Percentiles rank a stretch among this genome's conserved stretches.
phyloP scores from a whole-genome alignment of 1,140 invertebrate genomes.

The Glossosoma conforme region DNA sequence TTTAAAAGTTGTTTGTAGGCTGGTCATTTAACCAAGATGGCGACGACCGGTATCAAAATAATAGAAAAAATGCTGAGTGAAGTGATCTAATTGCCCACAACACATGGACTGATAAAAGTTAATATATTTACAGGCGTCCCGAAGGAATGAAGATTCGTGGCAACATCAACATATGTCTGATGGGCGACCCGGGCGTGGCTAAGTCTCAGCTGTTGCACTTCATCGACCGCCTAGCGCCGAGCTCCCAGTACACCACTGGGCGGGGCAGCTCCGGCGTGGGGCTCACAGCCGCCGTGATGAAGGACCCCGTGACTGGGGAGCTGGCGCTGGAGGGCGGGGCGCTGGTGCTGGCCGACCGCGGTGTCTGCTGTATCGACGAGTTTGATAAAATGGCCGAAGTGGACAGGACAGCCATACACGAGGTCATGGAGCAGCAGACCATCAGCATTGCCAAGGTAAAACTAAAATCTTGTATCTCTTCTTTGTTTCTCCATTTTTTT shows the following conservation, averaged over 20 bases:
- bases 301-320: constrained; percentile 95
- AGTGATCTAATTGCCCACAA: too few species aligned
- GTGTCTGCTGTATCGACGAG: constrained; percentile 99
- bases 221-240: constrained; percentile 87
- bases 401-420: constrained; percentile 97
- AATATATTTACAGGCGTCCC: constrained; percentile 17
- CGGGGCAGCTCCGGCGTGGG: constrained; percentile 96
- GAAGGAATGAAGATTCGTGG: constrained; percentile 72
- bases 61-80: too few species aligned
- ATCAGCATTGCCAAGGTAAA: constrained; percentile 96
- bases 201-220: constrained; percentile 96
- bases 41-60: too few species aligned
- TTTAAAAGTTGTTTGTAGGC: too few species aligned
- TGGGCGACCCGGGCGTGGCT: constrained; percentile 99
- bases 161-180: constrained; percentile 97
- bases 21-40: too few species aligned
- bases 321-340: constrained; percentile 98
- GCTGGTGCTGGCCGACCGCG: constrained; percentile 94
- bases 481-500: too few species aligned
- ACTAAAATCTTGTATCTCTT: too few species aligned
- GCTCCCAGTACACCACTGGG: constrained; percentile 96
- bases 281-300: constrained; percentile 96
- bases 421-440: constrained; percentile 99
- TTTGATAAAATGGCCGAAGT: constrained; percentile 99
- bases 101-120: not conserved